These are phyloP conservation scores for Drosophila sechellia DNA, from an alignment of 1,140 invertebrate species.

Conservation along the genomic window DNA sequence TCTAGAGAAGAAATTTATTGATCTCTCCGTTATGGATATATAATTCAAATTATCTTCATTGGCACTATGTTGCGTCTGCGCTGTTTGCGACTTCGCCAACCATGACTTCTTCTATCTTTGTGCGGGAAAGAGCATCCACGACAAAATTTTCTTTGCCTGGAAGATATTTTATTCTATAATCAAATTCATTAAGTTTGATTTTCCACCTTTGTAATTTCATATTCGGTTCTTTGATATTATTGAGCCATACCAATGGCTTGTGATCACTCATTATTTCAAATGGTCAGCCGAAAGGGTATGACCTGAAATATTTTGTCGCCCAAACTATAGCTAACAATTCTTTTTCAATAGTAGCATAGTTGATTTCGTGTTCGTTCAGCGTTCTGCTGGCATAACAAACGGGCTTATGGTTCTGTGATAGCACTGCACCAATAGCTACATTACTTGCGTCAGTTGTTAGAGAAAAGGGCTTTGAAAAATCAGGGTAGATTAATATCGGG, in stretches of 20 bases:
- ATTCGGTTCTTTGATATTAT: background rate
- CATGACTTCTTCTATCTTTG: background rate
- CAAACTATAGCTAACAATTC: background rate
- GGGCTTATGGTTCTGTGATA: background rate
- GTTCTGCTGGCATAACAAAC: background rate
- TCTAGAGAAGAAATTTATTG: no score
- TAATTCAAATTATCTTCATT: background rate
- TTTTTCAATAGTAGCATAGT: background rate
- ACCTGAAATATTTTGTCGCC: no score
- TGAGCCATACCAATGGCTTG: background rate
- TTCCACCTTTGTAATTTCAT: background rate
- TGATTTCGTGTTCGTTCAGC: background rate
- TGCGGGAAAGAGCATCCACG: no score
- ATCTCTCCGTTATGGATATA: no score
- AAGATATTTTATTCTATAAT: background rate
- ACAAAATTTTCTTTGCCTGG: no score
- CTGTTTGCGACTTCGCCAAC: background rate
- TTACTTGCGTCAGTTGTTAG: background rate
- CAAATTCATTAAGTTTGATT: background rate
- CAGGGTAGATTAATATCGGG: background rate
- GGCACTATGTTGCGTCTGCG: no score
- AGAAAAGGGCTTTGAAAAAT: background rate
- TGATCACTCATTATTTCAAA: background rate
- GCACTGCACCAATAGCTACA: background rate
- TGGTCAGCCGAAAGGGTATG: no score